These are phyloP conservation scores for Cephalopachus bancanus DNA, from an alignment of 2,797 vertebrate genomes.

Conservation along the genomic window DNA sequence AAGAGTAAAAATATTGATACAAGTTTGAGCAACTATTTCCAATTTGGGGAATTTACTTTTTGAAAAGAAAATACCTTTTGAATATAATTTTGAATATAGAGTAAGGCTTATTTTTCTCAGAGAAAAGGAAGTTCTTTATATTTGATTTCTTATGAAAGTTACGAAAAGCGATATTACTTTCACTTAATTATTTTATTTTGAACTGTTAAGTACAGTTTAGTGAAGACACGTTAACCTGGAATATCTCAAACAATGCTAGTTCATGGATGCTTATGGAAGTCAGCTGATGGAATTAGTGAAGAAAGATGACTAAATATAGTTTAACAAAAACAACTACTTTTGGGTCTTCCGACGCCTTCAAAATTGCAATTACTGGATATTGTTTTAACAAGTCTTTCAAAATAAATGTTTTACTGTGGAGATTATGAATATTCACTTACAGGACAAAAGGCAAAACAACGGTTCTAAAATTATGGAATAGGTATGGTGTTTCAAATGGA, in stretches of 20 bases:
- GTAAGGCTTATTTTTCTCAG: constrained; percentile 32
- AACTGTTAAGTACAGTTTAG: neutral
- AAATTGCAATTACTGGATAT: constrained; percentile 23
- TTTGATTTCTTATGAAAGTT: constrained; percentile 53
- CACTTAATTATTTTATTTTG: constrained; percentile 50
- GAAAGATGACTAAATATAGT: neutral
- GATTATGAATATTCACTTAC: neutral
- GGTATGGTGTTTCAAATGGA: neutral
- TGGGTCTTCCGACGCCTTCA: neutral
- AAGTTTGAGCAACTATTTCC: constrained; percentile 38
- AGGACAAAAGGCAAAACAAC: constrained; percentile 31
- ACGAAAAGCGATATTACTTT: constrained; percentile 29
- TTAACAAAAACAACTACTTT: constrained; percentile 47
- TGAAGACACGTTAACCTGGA: neutral
- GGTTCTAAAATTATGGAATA: neutral
- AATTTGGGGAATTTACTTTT: constrained; percentile 41
- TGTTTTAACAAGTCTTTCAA: constrained; percentile 26
- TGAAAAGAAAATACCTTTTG: neutral
- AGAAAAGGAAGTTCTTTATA: neutral
- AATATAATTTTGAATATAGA: constrained; percentile 31
- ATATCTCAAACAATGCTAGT: neutral
- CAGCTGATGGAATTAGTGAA: neutral
- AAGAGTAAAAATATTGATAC: neutral
- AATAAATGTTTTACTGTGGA: constrained; percentile 41
- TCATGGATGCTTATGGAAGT: neutral